Evolutionary conservation across 1,140 invertebrate species (phyloP).

Genomic region (Diorhabda carinulata): DNA sequence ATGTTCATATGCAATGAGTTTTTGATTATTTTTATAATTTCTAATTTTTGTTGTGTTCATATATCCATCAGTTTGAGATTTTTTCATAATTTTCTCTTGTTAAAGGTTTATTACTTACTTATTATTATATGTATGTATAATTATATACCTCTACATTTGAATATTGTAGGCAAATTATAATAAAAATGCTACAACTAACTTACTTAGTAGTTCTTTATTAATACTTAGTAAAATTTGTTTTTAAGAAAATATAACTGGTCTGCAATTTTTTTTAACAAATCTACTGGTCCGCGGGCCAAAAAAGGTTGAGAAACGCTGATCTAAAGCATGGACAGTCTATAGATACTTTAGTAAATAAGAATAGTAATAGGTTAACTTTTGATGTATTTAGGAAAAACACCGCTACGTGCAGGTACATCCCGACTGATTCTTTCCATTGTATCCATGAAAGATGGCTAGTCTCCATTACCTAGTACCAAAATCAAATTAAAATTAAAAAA

Average conservation of each 20-base stretch:
- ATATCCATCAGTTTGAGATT: background rate
- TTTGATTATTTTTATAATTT: background rate
- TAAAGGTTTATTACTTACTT: constrained; percentile 5
- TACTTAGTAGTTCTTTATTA: constrained; percentile 4
- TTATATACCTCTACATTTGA: constrained; percentile 12
- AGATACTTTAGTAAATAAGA: too few relatives aligned
- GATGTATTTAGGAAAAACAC: too few relatives aligned
- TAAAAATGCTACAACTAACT: background rate
- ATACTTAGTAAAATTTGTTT: background rate
- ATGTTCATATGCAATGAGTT: background rate
- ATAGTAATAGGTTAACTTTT: too few relatives aligned
- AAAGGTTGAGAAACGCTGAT: constrained; percentile 5
- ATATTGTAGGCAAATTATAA: constrained; percentile 8
- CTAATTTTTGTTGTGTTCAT: background rate
- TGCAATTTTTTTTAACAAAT: background rate
- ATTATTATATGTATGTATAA: constrained; percentile 15
- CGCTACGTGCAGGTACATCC: too few relatives aligned
- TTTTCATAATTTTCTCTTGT: constrained; percentile 11
- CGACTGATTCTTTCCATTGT: too few relatives aligned
- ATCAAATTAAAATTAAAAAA: too few relatives aligned
- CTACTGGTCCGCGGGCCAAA: constrained; percentile 10
- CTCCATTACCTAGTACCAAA: too few relatives aligned
- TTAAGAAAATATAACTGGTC: constrained; percentile 11
- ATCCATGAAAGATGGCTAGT: too few relatives aligned
- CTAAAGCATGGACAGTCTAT: too few relatives aligned